phyloP scores from a whole-genome alignment of 2,888 invertebrate genomes.

The Tenthredo notha region DNA sequence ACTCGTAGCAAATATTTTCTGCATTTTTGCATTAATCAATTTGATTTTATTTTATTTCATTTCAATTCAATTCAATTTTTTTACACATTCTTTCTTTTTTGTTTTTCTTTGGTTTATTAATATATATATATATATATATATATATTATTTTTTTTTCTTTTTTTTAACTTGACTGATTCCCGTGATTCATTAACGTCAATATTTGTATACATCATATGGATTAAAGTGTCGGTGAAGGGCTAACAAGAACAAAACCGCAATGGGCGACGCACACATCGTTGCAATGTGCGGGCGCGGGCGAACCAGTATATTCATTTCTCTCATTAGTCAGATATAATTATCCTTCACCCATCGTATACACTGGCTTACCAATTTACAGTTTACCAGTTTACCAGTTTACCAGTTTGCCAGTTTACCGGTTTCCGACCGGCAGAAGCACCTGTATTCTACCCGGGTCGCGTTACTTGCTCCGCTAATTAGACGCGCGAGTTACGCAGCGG shows the following conservation, averaged over 20 bases:
- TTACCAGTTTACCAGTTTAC: constrained; percentile 48
- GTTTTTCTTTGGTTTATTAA: not conserved
- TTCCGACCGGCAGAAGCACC: constrained; percentile 63
- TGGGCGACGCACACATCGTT: not conserved
- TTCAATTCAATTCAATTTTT: not conserved
- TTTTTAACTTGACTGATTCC: not conserved
- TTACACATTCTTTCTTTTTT: not conserved
- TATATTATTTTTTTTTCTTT: not conserved
- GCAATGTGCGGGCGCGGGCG: not conserved
- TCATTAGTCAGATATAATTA: constrained; percentile 52
- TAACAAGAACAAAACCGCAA: constrained; percentile 20
- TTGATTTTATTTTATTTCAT: not conserved
- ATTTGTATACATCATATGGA: not conserved
- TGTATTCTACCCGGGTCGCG: constrained; percentile 61
- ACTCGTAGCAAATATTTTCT: not conserved
- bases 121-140: too few relatives aligned
- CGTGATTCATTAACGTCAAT: constrained; percentile 20
- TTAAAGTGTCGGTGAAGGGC: constrained; percentile 27
- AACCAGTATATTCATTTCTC: constrained; percentile 48
- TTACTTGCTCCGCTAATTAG: constrained; percentile 69
- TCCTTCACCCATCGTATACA: constrained; percentile 33
- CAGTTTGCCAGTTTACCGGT: constrained; percentile 43
- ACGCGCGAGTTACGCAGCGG: constrained; percentile 66
- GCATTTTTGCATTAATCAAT: not conserved
- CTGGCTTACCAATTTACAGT: constrained; percentile 38